phyloP scores from a whole-genome alignment of 2,888 invertebrate genomes.

The Euphydryas editha region DNA sequence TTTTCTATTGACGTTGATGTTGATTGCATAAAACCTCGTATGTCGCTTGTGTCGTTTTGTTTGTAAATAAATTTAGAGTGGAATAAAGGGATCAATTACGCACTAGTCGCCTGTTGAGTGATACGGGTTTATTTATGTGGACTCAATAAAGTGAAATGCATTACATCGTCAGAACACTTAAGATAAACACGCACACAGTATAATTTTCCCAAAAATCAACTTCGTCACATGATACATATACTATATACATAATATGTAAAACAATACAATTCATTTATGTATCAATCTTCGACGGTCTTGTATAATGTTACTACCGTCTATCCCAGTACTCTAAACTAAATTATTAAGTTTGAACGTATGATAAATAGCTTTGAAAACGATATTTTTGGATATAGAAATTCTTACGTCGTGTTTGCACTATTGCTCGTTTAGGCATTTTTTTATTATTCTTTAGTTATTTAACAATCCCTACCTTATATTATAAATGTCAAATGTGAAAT shows the following conservation, averaged over 20 bases:
- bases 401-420: conserved; percentile 3
- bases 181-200: background rate
- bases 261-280: background rate
- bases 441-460: too few relatives aligned
- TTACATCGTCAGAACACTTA: conserved; percentile 39
- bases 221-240: too few relatives aligned
- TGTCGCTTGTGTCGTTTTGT: conserved; percentile 17
- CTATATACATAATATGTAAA: background rate
- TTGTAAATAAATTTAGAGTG: conserved; percentile 12
- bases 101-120: conserved; percentile 51
- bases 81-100: conserved; percentile 61
- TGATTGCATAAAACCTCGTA: conserved; percentile 3
- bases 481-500: too few relatives aligned
- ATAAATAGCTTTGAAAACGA: background rate
- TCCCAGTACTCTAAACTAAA: too few relatives aligned
- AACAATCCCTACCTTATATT: too few relatives aligned
- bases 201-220: background rate
- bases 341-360: too few relatives aligned
- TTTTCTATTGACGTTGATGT: background rate
- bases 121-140: conserved; percentile 57
- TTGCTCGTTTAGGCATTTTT: background rate
- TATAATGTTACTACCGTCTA: too few relatives aligned
- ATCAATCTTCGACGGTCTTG: too few relatives aligned
- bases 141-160: conserved; percentile 53
- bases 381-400: background rate